Percentiles rank a stretch among this genome's conserved stretches.
Conservation (phyloP, 2,888 invertebrate species). For the Phyllotreta striolata region DNA sequence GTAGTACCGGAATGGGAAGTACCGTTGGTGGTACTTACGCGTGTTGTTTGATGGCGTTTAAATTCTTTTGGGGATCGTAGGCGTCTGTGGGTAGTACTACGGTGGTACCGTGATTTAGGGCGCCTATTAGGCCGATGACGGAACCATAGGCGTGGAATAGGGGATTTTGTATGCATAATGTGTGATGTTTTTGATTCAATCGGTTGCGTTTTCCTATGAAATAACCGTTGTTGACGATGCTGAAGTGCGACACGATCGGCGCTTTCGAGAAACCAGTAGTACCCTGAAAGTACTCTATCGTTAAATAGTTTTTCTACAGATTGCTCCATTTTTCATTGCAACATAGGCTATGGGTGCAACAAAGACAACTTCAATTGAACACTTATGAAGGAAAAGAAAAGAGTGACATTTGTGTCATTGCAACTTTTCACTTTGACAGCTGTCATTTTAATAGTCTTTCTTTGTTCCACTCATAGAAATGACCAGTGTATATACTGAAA, state of each 20-base stretch:
- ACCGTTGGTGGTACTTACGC: conserved; percentile 62
- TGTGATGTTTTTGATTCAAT: conserved; percentile 62
- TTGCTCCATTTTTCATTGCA: too few species aligned
- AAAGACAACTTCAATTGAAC: too few species aligned
- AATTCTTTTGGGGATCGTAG: conserved; percentile 69
- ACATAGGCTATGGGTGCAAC: too few species aligned
- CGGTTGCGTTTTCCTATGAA: conserved; percentile 66
- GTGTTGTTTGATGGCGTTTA: conserved; percentile 72
- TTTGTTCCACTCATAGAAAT: too few species aligned
- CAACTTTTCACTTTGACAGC: too few species aligned
- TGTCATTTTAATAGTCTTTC: too few species aligned
- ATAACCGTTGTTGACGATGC: conserved; percentile 78
- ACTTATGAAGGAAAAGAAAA: too few species aligned
- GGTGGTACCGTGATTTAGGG: conserved; percentile 69
- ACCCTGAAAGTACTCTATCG: conserved; percentile 51
- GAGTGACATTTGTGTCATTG: too few species aligned
- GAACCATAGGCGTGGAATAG: conserved; percentile 86
- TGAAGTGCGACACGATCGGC: conserved; percentile 73
- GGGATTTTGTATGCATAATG: conserved; percentile 74
- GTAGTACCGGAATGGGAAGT: neutral
- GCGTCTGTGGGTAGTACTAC: conserved; percentile 67
- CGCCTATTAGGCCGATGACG: conserved; percentile 67
- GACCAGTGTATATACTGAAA: too few species aligned
- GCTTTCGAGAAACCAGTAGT: conserved; percentile 77
- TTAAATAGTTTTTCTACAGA: too few species aligned